Evolutionary conservation across 2,113 vertebrate genomes (phyloP).

Genomic region (Uria aalge): DNA sequence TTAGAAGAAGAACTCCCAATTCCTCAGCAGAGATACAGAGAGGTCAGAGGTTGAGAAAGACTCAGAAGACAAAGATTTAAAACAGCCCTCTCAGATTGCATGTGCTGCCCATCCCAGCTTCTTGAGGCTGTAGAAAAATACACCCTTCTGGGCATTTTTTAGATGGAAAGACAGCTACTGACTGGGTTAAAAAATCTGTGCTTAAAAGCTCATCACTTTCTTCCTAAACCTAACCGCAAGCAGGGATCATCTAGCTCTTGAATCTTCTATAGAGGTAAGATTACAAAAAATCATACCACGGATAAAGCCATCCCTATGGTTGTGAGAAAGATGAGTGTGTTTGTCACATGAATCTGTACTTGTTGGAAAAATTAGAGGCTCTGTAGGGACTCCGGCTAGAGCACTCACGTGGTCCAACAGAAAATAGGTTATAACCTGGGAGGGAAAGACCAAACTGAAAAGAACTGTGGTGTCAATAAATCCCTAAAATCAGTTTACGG

Average conservation of each 20-base stretch:
- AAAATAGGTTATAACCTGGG: conserved; percentile 11
- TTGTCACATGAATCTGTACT: not conserved
- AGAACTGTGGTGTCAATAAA: not conserved
- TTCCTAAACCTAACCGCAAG: not conserved
- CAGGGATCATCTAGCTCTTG: conserved; percentile 2
- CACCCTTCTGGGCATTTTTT: conserved; percentile 33
- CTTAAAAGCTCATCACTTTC: not conserved
- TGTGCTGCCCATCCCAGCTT: conserved; percentile 6
- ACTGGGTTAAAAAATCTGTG: not conserved
- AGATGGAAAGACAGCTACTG: not conserved
- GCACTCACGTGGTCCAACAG: not conserved
- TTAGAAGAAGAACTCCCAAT: conserved; percentile 37
- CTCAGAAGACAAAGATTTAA: conserved; percentile 42
- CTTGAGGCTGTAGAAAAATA: conserved; percentile 12
- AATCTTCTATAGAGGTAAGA: not conserved
- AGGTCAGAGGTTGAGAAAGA: conserved; percentile 57
- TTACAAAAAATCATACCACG: not conserved
- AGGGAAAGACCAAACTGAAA: not conserved
- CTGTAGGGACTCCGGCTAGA: not conserved
- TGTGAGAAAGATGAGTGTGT: conserved; percentile 25
- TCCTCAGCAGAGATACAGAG: conserved; percentile 37
- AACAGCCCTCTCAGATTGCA: conserved; percentile 27
- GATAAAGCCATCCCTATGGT: not conserved
- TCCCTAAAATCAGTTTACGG: not conserved
- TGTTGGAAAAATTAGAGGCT: conserved; percentile 1